Evolutionary conservation across 1,140 invertebrate species (phyloP).

Genomic region (Aradophagus sp.): DNA sequence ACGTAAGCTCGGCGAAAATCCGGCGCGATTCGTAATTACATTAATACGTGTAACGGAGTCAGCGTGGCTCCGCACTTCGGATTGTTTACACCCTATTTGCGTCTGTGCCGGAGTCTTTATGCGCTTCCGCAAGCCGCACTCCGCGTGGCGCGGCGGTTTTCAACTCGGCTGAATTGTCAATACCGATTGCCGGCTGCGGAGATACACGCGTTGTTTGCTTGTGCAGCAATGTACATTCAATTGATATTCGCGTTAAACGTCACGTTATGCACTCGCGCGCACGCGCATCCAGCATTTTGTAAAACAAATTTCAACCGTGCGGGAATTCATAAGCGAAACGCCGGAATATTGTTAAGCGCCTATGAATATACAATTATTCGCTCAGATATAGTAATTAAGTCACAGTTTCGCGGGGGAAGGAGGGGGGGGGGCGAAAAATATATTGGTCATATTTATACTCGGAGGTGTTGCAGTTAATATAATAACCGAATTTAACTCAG

Average conservation of each 20-base stretch:
- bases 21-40: constrained; percentile 24
- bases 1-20: neutral
- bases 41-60: constrained; percentile 32
- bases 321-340: constrained; percentile 8
- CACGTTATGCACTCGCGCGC: neutral
- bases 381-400: constrained; percentile 13
- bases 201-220: constrained; percentile 20
- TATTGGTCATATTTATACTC: neutral
- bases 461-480: neutral
- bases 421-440: neutral
- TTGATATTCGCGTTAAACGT: constrained; percentile 14
- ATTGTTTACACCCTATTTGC: constrained; percentile 46
- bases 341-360: constrained; percentile 2
- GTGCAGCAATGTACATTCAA: constrained; percentile 24
- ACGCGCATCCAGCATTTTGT: constrained; percentile 7
- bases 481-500: constrained; percentile 19
- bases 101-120: constrained; percentile 31
- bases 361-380: constrained; percentile 10
- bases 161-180: constrained; percentile 36
- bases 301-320: constrained; percentile 11
- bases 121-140: constrained; percentile 20
- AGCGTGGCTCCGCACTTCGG: constrained; percentile 36
- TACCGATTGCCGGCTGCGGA: constrained; percentile 18
- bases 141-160: constrained; percentile 31
- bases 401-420: too few relatives aligned